Evolutionary conservation across 2,888 invertebrate species (phyloP).

Genomic region (Zelleria hepariella): DNA sequence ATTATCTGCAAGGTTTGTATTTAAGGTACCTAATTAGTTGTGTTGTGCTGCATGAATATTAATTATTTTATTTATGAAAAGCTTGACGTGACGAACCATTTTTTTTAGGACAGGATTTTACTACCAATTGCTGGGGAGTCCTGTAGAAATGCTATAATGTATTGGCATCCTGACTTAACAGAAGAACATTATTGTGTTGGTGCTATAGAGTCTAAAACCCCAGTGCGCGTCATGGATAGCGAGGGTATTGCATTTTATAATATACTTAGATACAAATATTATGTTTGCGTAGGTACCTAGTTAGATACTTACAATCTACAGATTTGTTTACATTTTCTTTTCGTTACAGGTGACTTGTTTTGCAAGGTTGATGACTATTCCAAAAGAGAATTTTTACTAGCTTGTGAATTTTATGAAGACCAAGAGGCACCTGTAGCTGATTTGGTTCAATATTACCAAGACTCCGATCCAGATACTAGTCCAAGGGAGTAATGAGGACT

Average conservation of each 20-base stretch:
- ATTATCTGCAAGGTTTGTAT: slow-evolving; percentile 55
- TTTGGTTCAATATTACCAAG: slow-evolving; percentile 59
- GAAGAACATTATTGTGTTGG: slow-evolving; percentile 66
- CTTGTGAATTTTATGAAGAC: slow-evolving; percentile 65
- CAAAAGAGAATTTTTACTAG: slow-evolving; percentile 56
- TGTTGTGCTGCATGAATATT: background rate
- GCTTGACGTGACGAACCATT: background rate
- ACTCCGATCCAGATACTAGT: slow-evolving; percentile 55
- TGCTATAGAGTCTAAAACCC: slow-evolving; percentile 51
- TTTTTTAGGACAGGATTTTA: slow-evolving; percentile 51
- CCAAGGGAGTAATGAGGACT: slow-evolving; percentile 21
- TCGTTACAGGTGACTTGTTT: slow-evolving; percentile 54
- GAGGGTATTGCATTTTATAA: slow-evolving; percentile 42
- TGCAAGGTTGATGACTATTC: slow-evolving; percentile 65
- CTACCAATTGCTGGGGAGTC: slow-evolving; percentile 59
- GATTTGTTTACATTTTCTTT: background rate
- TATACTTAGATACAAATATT: too few relatives aligned
- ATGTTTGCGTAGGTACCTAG: too few relatives aligned
- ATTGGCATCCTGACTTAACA: slow-evolving; percentile 61
- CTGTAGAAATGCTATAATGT: slow-evolving; percentile 64
- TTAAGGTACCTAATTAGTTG: background rate
- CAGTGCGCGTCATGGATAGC: slow-evolving; percentile 56
- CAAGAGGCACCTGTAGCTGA: slow-evolving; percentile 64
- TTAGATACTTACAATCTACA: too few relatives aligned
- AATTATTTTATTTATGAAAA: background rate